A percentile compares a stretch with the other conserved stretches of the same genome.
These are phyloP conservation scores for Drosophila repleta DNA, from an alignment of 1,140 invertebrate genomes.

Conservation along the genomic window DNA sequence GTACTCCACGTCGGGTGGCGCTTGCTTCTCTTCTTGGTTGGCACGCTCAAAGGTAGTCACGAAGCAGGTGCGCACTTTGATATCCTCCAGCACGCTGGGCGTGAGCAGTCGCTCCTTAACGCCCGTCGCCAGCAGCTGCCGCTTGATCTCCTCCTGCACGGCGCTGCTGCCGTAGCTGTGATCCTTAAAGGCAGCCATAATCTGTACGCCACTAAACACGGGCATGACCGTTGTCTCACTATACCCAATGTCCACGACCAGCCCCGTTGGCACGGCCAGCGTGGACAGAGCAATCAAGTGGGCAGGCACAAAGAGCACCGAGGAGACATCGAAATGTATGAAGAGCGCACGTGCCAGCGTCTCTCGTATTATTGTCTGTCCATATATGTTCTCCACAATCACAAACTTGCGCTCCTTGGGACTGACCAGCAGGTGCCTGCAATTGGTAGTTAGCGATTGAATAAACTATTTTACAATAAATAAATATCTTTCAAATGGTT, in stretches of 20 bases:
- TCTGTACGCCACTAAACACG: constrained; percentile 92
- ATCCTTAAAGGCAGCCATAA: constrained; percentile 91
- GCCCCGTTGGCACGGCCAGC: constrained; percentile 89
- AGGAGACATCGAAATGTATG: constrained; percentile 94
- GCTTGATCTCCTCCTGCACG: constrained; percentile 86
- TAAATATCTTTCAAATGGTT: constrained; percentile 33
- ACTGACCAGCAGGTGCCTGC: constrained; percentile 93
- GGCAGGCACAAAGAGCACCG: constrained; percentile 89
- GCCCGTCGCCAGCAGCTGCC: constrained; percentile 83
- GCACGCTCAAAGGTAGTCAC: constrained; percentile 91
- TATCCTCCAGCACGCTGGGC: constrained; percentile 88
- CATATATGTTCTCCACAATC: constrained; percentile 94
- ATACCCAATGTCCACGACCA: constrained; percentile 95
- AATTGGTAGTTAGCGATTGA: constrained; percentile 30
- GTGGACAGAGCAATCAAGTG: constrained; percentile 92
- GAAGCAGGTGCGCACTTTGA: constrained; percentile 92
- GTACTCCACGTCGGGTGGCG: constrained; percentile 89
- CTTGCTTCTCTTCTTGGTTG: constrained; percentile 84
- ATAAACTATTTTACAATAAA: not conserved
- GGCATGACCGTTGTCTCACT: constrained; percentile 92
- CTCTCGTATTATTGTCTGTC: constrained; percentile 91
- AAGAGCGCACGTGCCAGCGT: constrained; percentile 96
- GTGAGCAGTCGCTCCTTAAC: constrained; percentile 84
- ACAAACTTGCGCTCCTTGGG: constrained; percentile 96
- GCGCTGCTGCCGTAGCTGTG: constrained; percentile 89